Evolutionary conservation across 1,140 invertebrate species (phyloP).

Genomic region (Leguminivora glycinivorella): DNA sequence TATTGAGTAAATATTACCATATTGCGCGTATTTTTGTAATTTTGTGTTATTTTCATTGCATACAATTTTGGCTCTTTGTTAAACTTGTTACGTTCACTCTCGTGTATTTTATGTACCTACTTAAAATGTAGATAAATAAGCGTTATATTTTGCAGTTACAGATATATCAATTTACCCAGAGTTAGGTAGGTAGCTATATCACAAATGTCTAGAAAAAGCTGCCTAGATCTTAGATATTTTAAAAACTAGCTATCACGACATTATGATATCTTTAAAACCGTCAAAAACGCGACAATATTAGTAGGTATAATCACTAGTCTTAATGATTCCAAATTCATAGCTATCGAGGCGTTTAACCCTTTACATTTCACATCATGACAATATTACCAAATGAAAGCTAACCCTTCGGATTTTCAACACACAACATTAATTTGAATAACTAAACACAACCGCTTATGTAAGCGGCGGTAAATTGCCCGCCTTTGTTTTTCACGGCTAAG

Average conservation of each 20-base stretch:
- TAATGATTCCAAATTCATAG: neutral
- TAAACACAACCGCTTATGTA: conserved; percentile 19
- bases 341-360: neutral
- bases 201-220: no score
- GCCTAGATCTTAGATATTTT: no score
- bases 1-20: neutral
- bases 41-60: neutral
- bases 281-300: no score
- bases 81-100: neutral
- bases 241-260: no score
- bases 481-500: conserved; percentile 27
- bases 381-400: conserved; percentile 17
- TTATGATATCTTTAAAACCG: no score
- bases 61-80: neutral
- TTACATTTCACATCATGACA: neutral
- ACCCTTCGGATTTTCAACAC: conserved; percentile 1
- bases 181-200: no score
- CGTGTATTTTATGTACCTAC: neutral
- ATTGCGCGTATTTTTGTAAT: neutral
- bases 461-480: conserved; percentile 12
- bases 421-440: conserved; percentile 27
- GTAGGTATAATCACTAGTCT: no score
- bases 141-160: no score
- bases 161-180: no score
- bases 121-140: no score